Evolutionary conservation across 2,113 vertebrate species (phyloP).

Genomic region (Scolopax mira): DNA sequence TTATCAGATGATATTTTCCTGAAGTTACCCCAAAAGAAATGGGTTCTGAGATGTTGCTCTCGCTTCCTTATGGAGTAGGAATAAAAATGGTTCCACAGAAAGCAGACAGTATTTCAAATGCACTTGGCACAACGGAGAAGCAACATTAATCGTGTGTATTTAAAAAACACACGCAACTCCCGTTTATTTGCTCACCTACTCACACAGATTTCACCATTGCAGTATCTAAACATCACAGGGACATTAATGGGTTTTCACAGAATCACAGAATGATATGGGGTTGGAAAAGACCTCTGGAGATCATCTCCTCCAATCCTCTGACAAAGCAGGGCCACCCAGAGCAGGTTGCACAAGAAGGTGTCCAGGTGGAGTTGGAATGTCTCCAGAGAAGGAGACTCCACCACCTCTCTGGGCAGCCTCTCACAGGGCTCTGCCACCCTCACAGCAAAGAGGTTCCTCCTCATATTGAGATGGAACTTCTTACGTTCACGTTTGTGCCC

Average conservation of each 20-base stretch:
- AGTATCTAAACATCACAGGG: neutral
- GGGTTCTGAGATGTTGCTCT: neutral
- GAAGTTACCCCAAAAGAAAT: neutral
- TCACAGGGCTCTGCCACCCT: too few relatives aligned
- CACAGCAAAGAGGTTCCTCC: too few relatives aligned
- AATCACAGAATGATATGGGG: too few relatives aligned
- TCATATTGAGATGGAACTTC: too few relatives aligned
- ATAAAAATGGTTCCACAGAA: neutral
- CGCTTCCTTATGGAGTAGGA: neutral
- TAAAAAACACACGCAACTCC: neutral
- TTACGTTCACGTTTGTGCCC: too few relatives aligned
- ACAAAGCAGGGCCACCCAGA: too few relatives aligned
- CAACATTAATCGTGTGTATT: fast-evolving
- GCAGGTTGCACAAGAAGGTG: too few relatives aligned
- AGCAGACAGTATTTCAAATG: neutral
- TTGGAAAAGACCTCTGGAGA: too few relatives aligned
- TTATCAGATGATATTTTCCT: neutral
- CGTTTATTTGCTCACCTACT: neutral
- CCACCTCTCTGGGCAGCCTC: too few relatives aligned
- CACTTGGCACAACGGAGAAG: neutral
- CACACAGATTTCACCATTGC: neutral
- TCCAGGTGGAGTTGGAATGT: too few relatives aligned
- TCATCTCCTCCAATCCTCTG: too few relatives aligned
- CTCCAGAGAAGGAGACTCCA: too few relatives aligned
- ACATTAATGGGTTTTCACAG: neutral